Evolutionary conservation across 1,140 invertebrate genomes (phyloP).

Genomic region (Drosophila lini): DNA sequence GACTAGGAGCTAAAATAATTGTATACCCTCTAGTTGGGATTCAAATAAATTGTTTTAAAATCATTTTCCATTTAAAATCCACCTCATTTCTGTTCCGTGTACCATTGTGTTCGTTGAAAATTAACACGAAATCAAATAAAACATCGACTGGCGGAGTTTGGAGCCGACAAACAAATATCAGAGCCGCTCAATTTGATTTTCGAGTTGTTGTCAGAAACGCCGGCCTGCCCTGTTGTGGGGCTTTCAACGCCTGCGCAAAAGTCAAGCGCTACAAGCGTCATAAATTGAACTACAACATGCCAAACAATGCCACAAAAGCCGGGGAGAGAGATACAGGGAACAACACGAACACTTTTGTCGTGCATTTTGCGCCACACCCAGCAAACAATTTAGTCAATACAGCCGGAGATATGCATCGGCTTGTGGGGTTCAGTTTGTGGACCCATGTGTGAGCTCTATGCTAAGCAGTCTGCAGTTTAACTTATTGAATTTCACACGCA

Average conservation of each 20-base stretch:
- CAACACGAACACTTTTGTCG: slow-evolving; percentile 67
- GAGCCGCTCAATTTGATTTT: slow-evolving; percentile 70
- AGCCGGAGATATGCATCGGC: slow-evolving; percentile 66
- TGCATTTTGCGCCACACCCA: slow-evolving; percentile 76
- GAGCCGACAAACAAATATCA: slow-evolving; percentile 29
- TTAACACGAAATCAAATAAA: slow-evolving; percentile 76
- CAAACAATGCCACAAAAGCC: slow-evolving; percentile 58
- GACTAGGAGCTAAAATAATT: too few species aligned
- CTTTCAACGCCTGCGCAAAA: slow-evolving; percentile 81
- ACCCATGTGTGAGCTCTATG: slow-evolving; percentile 34
- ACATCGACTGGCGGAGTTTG: slow-evolving; percentile 38
- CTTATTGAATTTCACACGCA: slow-evolving; percentile 81
- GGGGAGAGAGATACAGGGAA: slow-evolving; percentile 1
- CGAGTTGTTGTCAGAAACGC: slow-evolving; percentile 40
- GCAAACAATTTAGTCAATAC: slow-evolving; percentile 75
- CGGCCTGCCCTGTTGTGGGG: slow-evolving; percentile 55
- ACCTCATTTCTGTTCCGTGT: not conserved
- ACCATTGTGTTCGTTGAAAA: slow-evolving; percentile 68
- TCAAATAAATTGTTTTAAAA: too few species aligned
- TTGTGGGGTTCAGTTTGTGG: slow-evolving; percentile 36
- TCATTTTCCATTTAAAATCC: not conserved
- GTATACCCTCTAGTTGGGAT: too few species aligned
- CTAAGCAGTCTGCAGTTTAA: slow-evolving; percentile 54
- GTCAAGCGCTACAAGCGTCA: slow-evolving; percentile 72
- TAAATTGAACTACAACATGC: slow-evolving; percentile 81